Evolutionary conservation across 2,797 vertebrate genomes (phyloP).

Genomic region (Okamejei kenojei): DNA sequence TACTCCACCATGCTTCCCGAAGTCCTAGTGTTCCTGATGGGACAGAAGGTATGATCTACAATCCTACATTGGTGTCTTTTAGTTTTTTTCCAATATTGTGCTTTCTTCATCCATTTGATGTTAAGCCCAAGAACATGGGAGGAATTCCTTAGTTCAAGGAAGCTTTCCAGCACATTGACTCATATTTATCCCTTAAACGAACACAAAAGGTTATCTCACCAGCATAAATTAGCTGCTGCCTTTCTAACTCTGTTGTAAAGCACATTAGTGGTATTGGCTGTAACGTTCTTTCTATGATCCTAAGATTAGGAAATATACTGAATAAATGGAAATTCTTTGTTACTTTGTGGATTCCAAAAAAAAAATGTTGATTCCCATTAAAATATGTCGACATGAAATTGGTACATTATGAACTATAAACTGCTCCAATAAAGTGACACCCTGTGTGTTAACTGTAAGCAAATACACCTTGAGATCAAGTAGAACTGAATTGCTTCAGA

Average conservation of each 20-base stretch:
- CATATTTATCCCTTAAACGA: not conserved
- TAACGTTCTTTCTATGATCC: too few species aligned
- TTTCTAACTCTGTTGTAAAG: not conserved
- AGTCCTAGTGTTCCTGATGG: too few species aligned
- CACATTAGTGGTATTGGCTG: not conserved
- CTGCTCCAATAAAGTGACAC: not conserved
- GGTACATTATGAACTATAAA: not conserved
- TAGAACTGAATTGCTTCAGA: not conserved
- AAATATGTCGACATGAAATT: not conserved
- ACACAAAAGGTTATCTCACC: not conserved
- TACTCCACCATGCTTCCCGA: too few species aligned
- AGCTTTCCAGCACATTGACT: not conserved
- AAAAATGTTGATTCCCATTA: not conserved
- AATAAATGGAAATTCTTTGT: not conserved
- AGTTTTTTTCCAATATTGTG: not conserved
- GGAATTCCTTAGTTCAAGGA: not conserved
- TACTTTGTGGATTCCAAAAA: not conserved
- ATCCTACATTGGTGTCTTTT: not conserved
- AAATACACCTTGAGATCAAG: not conserved
- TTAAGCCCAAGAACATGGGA: not conserved
- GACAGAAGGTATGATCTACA: not conserved
- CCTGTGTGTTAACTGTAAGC: not conserved
- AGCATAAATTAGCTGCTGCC: not conserved
- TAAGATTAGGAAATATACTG: not conserved
- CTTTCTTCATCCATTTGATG: not conserved